phyloP scores from a whole-genome alignment of 2,797 vertebrate genomes.

The Pygocentrus nattereri region DNA sequence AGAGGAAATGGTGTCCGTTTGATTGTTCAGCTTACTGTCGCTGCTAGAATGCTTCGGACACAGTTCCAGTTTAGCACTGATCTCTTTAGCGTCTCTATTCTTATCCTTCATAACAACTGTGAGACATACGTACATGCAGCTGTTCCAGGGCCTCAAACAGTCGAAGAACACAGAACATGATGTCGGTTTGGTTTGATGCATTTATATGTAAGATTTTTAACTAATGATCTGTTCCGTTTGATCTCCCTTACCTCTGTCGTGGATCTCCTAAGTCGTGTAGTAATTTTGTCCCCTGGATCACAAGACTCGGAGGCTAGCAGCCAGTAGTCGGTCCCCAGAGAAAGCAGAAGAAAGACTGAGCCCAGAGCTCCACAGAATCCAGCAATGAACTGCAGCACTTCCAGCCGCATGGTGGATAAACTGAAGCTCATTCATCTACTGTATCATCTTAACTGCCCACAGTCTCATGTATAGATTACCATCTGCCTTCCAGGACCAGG shows the following conservation, averaged over 20 bases:
- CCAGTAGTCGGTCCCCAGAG: slow-evolving; percentile 92
- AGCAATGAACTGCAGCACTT: slow-evolving; percentile 82
- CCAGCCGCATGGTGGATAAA: slow-evolving; percentile 74
- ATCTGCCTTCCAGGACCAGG: neutral
- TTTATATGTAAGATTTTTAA: no score
- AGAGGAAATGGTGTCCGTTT: neutral
- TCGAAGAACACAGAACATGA: neutral
- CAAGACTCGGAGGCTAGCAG: slow-evolving; percentile 86
- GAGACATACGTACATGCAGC: neutral
- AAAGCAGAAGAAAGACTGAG: slow-evolving; percentile 82
- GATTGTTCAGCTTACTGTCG: neutral
- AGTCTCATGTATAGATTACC: neutral
- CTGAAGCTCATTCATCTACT: neutral
- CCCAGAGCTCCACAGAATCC: slow-evolving; percentile 85
- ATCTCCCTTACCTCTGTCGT: slow-evolving; percentile 32
- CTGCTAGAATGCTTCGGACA: neutral
- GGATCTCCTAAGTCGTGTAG: slow-evolving; percentile 10
- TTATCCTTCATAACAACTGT: neutral
- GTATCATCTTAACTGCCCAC: neutral
- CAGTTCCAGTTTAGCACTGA: neutral
- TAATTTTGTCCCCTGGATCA: slow-evolving; percentile 42
- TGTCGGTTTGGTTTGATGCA: no score
- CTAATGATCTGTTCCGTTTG: no score
- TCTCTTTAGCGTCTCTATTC: neutral
- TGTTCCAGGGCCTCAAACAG: neutral